Percentiles rank a stretch among this genome's conserved stretches.
phyloP scores from a whole-genome alignment of 2,888 invertebrate genomes.

The Mellilla xanthometata region DNA sequence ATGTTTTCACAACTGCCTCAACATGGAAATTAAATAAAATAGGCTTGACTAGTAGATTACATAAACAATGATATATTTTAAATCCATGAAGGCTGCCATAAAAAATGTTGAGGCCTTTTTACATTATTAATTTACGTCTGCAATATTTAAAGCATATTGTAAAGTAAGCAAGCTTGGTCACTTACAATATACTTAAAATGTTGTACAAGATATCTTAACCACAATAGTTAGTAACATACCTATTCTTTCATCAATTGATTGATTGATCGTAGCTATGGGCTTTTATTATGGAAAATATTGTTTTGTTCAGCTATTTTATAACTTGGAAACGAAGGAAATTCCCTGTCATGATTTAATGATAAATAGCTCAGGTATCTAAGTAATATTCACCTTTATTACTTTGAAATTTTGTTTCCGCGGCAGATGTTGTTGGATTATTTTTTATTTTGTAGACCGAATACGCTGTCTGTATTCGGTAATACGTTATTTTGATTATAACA shows the following conservation, averaged over 20 bases:
- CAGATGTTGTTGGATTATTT: constrained; percentile 1
- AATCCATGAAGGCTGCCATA: no score
- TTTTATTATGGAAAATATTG: constrained; percentile 32
- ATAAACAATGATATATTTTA: no score
- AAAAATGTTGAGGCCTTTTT: no score
- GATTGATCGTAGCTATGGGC: constrained; percentile 32
- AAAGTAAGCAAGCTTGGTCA: no score
- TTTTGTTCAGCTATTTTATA: constrained; percentile 30
- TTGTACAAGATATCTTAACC: constrained; percentile 24
- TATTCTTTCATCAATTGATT: constrained; percentile 36
- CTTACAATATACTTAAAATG: constrained; percentile 13
- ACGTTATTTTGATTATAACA: no score
- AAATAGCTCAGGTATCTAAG: constrained; percentile 23
- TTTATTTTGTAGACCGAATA: constrained; percentile 1
- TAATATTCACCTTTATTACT: constrained; percentile 20
- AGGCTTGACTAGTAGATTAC: no score
- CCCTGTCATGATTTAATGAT: constrained; percentile 30
- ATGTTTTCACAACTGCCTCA: no score
- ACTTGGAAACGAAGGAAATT: constrained; percentile 31
- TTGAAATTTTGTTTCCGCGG: constrained; percentile 10
- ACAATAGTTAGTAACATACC: constrained; percentile 30
- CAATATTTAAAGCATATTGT: no score
- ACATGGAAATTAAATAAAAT: no score
- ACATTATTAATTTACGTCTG: no score
- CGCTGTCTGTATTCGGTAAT: no score